Percentiles rank a stretch among this genome's conserved stretches.
Conservation (phyloP, 2,888 invertebrate genomes). For the Gastracanthus pulcherrimus region DNA sequence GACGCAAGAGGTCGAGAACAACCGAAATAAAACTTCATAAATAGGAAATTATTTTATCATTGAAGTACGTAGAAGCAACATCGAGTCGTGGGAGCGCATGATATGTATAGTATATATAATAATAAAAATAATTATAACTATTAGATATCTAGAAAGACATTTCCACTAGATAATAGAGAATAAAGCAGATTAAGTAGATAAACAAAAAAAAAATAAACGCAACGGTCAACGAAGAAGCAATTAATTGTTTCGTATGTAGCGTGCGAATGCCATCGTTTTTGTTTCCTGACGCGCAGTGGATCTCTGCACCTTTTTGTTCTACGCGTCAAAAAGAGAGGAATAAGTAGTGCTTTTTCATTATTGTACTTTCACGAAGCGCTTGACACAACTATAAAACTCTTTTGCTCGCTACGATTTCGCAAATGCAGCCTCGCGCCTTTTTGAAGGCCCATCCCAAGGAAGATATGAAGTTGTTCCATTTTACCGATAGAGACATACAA, state of each 20-base stretch:
- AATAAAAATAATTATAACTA: slow-evolving; percentile 21
- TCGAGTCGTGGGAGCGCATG: not conserved
- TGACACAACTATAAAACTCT: slow-evolving; percentile 23
- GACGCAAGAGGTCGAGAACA: slow-evolving; percentile 3
- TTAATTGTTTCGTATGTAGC: slow-evolving; percentile 7
- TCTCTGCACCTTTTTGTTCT: slow-evolving; percentile 11
- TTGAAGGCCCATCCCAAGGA: not conserved
- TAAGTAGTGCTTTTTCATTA: not conserved
- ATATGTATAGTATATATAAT: slow-evolving; percentile 30
- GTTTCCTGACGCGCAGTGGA: not conserved
- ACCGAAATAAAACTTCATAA: slow-evolving; percentile 1
- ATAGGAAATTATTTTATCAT: slow-evolving; percentile 40
- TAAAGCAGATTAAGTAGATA: slow-evolving; percentile 32
- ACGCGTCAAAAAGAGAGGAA: not conserved
- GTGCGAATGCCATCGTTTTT: slow-evolving; percentile 26
- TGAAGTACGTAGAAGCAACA: not conserved
- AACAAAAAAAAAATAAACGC: slow-evolving; percentile 33
- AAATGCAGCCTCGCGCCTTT: slow-evolving; percentile 22
- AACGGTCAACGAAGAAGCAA: slow-evolving; percentile 49
- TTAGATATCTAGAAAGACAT: slow-evolving; percentile 27
- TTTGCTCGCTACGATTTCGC: slow-evolving; percentile 41
- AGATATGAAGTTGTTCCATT: not conserved
- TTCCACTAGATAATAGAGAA: slow-evolving; percentile 43
- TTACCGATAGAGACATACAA: not conserved
- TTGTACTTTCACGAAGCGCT: slow-evolving; percentile 23